These are phyloP conservation scores for Micromys minutus DNA, from an alignment of 2,113 vertebrate species.

Conservation along the genomic window DNA sequence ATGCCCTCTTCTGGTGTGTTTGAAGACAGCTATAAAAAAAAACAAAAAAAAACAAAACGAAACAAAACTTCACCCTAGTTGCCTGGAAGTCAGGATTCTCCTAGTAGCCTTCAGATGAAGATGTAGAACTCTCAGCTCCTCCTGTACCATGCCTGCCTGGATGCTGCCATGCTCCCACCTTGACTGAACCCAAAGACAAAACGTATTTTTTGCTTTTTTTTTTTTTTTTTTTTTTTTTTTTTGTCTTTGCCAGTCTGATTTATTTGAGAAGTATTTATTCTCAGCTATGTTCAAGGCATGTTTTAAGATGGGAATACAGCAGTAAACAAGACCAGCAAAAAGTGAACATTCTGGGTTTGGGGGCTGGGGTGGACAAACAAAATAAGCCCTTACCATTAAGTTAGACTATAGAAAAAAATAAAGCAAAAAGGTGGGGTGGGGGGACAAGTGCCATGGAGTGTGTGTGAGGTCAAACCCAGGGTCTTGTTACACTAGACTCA, in stretches of 20 bases:
- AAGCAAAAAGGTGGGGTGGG: neutral
- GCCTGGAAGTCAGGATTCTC: too few relatives aligned
- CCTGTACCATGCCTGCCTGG: too few relatives aligned
- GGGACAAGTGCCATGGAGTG: neutral
- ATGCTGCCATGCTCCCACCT: too few relatives aligned
- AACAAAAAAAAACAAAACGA: too few relatives aligned
- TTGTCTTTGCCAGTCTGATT: slow-evolving; percentile 21
- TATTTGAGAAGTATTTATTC: neutral
- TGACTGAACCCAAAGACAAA: neutral
- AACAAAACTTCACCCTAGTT: too few relatives aligned
- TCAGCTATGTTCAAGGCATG: neutral
- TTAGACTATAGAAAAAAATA: neutral
- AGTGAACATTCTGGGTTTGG: neutral
- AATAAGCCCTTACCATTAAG: neutral
- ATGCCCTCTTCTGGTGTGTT: too few relatives aligned
- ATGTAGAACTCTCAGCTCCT: too few relatives aligned
- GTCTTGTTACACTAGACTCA: neutral
- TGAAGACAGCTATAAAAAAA: too few relatives aligned
- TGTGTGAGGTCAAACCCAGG: neutral
- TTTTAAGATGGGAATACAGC: neutral
- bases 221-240: slow-evolving; percentile 24
- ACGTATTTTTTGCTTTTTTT: neutral
- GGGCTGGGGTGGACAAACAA: neutral
- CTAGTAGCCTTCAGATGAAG: too few relatives aligned
- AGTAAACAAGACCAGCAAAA: neutral